Conservation (phyloP, 1,140 invertebrate species). For the Harpegnathos saltator region DNA sequence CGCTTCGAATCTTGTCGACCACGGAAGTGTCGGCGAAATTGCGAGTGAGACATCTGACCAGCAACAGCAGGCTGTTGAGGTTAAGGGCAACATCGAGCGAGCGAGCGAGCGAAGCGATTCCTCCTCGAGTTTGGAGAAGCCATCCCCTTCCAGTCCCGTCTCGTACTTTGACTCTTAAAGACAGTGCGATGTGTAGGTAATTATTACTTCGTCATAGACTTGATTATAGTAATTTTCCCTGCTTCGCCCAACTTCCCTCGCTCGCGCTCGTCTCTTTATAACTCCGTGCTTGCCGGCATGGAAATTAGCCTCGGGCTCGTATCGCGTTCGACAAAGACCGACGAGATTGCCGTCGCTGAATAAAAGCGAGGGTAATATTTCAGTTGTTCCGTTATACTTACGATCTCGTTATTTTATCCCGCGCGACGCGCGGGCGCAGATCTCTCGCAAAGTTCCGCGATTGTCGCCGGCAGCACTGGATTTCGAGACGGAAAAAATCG, state of each 20-base stretch:
- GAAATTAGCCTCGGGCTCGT: conserved; percentile 61
- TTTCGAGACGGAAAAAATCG: background rate
- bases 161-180: conserved; percentile 41
- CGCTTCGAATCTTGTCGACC: too few relatives aligned
- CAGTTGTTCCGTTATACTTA: conserved; percentile 30
- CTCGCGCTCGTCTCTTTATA: conserved; percentile 39
- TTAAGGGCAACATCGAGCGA: too few relatives aligned
- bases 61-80: too few relatives aligned
- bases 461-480: background rate
- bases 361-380: conserved; percentile 54
- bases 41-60: background rate
- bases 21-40: conserved; percentile 45
- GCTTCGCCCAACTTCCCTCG: conserved; percentile 47
- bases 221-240: conserved; percentile 71
- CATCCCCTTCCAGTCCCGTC: background rate
- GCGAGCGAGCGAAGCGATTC: conserved; percentile 17
- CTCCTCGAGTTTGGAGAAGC: conserved; percentile 39
- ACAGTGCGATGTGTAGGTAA: conserved; percentile 61
- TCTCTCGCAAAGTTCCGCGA: background rate
- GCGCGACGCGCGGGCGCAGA: background rate
- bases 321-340: conserved; percentile 52
- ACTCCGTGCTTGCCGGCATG: conserved; percentile 8
- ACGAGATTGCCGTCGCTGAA: conserved; percentile 32
- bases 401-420: conserved; percentile 7
- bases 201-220: conserved; percentile 61